Conservation (phyloP, 2,797 vertebrate genomes). For the Columba guinea region DNA sequence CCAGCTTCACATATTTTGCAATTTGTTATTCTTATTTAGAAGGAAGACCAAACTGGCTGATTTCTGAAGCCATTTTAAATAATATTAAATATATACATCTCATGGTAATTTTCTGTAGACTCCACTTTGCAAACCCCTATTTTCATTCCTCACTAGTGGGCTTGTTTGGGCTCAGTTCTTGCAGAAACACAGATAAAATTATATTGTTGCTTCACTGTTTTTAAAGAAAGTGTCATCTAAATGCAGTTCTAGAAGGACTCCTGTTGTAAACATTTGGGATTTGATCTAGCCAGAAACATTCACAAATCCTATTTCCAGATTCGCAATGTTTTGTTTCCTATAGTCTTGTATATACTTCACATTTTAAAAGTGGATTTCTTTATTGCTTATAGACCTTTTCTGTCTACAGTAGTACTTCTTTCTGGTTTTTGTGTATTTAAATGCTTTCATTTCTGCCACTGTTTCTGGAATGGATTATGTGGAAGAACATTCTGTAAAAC, state of each 20-base stretch:
- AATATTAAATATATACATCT: neutral
- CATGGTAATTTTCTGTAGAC: neutral
- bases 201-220: neutral
- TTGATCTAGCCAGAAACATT: neutral
- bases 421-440: neutral
- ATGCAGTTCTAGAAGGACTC: neutral
- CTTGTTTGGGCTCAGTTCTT: neutral
- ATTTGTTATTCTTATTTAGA: neutral
- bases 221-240: neutral
- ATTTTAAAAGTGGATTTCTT: neutral
- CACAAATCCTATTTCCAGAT: neutral
- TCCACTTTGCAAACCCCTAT: neutral
- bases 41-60: neutral
- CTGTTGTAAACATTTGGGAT: neutral
- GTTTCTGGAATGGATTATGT: neutral
- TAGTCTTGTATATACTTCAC: neutral
- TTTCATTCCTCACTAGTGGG: neutral
- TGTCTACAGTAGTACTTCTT: neutral
- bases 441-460: neutral
- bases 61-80: neutral
- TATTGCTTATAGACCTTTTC: neutral
- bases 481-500: neutral
- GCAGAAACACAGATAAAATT: neutral
- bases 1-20: conserved; percentile 1
- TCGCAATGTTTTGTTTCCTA: neutral